Conservation (phyloP, 2,888 invertebrate species). For the Fragum fragum region DNA sequence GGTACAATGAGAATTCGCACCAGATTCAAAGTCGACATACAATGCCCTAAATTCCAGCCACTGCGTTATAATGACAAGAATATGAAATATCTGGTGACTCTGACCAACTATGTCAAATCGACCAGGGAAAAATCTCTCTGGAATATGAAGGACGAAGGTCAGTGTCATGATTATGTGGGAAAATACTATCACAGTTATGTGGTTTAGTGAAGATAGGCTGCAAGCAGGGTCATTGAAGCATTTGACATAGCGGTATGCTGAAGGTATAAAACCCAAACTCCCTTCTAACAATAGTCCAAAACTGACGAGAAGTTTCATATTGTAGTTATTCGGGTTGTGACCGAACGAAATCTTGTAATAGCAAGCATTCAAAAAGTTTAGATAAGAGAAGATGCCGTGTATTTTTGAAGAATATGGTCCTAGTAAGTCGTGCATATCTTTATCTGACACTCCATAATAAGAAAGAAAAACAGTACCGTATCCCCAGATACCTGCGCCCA, state of each 20-base stretch:
- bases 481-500: slow-evolving; percentile 49
- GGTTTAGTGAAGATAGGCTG: background rate
- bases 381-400: background rate
- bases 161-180: slow-evolving; percentile 83
- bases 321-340: background rate
- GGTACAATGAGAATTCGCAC: slow-evolving; percentile 54
- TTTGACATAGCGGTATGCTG: background rate
- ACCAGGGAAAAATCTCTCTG: slow-evolving; percentile 82
- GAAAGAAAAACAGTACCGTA: slow-evolving; percentile 46
- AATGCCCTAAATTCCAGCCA: slow-evolving; percentile 56
- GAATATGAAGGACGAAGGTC: slow-evolving; percentile 83
- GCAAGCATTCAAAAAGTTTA: slow-evolving; percentile 9
- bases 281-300: background rate
- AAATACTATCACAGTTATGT: slow-evolving; percentile 13
- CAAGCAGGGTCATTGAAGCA: background rate
- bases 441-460: slow-evolving; percentile 46
- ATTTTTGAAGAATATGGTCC: slow-evolving; percentile 9
- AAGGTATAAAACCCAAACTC: background rate
- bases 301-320: background rate
- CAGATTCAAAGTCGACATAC: slow-evolving; percentile 47
- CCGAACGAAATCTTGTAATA: background rate
- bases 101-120: slow-evolving; percentile 83
- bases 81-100: slow-evolving; percentile 85
- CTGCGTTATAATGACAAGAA: slow-evolving; percentile 80
- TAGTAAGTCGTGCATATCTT: slow-evolving; percentile 25